phyloP scores from a whole-genome alignment of 2,113 vertebrate species.

The Gavia stellata region DNA sequence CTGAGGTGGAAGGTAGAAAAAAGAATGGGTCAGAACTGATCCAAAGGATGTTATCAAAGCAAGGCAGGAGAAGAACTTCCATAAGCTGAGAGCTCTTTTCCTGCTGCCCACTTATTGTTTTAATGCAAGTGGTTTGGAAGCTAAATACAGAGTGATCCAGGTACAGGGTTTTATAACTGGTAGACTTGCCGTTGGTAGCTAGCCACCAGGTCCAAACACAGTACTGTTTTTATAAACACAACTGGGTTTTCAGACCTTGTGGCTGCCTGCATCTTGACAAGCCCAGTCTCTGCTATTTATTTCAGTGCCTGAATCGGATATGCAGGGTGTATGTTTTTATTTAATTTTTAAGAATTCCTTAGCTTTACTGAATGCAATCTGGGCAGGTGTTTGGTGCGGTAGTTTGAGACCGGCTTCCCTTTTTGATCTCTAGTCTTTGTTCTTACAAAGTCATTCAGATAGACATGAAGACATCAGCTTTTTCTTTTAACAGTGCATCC shows the following conservation, averaged over 20 bases:
- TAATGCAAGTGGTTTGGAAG: background rate
- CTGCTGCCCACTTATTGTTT: background rate
- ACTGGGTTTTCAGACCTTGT: background rate
- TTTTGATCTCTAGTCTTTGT: background rate
- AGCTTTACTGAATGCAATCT: background rate
- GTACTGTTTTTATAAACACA: background rate
- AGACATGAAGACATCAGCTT: background rate
- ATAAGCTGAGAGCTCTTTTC: background rate
- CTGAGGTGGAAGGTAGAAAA: background rate
- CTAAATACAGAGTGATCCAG: background rate
- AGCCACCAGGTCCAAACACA: background rate
- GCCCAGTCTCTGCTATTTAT: background rate
- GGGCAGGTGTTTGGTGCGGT: background rate
- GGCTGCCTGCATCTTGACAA: background rate
- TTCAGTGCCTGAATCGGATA: background rate
- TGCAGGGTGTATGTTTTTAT: fast-evolving
- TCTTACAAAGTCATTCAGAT: background rate
- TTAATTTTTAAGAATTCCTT: background rate
- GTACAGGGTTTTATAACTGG: background rate
- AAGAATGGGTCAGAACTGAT: background rate
- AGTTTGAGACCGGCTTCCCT: background rate
- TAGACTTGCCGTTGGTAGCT: background rate
- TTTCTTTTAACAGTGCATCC: background rate
- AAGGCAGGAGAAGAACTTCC: background rate
- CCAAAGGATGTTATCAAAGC: background rate